A percentile compares a stretch with the other conserved stretches of the same genome.
phyloP scores from a whole-genome alignment of 2,113 vertebrate species.

The Seriola quinqueradiata region DNA sequence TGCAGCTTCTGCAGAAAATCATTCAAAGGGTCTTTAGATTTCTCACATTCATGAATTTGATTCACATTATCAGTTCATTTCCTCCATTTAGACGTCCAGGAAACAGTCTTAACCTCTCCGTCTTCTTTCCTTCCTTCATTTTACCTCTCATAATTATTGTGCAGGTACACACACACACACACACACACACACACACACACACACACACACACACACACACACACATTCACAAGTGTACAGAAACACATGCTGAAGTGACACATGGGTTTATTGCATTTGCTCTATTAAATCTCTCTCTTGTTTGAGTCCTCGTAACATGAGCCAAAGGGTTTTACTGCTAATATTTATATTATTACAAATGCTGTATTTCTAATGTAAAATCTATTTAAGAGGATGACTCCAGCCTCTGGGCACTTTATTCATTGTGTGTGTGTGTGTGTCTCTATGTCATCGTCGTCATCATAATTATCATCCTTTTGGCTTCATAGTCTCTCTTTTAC shows the following conservation, averaged over 20 bases:
- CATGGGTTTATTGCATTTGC: slow-evolving; percentile 36
- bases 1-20: neutral
- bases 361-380: slow-evolving; percentile 65
- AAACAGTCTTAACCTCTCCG: neutral
- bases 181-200: neutral
- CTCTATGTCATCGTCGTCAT: slow-evolving; percentile 29
- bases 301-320: slow-evolving; percentile 54
- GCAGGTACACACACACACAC: neutral
- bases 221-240: neutral
- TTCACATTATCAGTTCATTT: neutral
- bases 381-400: slow-evolving; percentile 61
- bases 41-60: neutral
- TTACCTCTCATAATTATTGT: neutral
- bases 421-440: slow-evolving; percentile 11
- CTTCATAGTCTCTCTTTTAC: slow-evolving; percentile 51
- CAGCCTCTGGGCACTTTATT: slow-evolving; percentile 46
- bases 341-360: slow-evolving; percentile 63
- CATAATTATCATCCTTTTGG: slow-evolving; percentile 48
- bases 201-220: slow-evolving; percentile 11
- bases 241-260: neutral
- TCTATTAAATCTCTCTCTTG: slow-evolving; percentile 60
- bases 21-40: neutral
- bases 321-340: slow-evolving; percentile 54
- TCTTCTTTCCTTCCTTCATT: neutral
- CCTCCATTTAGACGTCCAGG: neutral